phyloP scores from a whole-genome alignment of 2,113 vertebrate species.

The Ageneiosus marmoratus region DNA sequence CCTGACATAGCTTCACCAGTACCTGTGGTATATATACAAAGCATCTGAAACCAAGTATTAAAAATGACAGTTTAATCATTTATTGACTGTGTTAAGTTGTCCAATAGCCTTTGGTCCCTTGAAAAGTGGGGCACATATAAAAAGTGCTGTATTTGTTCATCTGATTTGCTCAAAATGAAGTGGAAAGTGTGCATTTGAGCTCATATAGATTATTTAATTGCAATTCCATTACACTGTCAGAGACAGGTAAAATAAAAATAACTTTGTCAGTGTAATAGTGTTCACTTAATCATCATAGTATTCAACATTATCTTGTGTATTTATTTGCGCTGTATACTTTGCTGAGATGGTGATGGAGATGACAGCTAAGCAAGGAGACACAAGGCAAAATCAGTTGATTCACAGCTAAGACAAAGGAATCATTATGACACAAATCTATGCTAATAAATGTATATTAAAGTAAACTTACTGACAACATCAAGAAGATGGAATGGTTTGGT shows the following conservation, averaged over 20 bases:
- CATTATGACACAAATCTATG: neutral
- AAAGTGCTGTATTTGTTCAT: neutral
- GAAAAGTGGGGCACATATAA: neutral
- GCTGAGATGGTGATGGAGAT: constrained; percentile 76
- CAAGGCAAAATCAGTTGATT: constrained; percentile 75
- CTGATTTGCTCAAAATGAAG: neutral
- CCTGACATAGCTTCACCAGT: too few relatives aligned
- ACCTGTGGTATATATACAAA: neutral
- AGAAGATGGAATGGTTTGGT: neutral
- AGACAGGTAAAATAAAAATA: neutral
- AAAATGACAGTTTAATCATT: neutral
- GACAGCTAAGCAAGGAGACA: constrained; percentile 71
- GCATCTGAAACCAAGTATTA: neutral
- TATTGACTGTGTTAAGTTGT: neutral
- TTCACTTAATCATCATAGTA: neutral
- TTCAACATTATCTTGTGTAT: neutral
- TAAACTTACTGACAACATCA: neutral
- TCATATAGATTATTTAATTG: neutral
- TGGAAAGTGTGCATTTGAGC: neutral
- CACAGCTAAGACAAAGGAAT: constrained; percentile 61
- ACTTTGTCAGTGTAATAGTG: neutral
- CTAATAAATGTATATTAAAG: neutral
- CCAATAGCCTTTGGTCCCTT: neutral
- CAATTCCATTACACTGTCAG: neutral
- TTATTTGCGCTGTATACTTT: constrained; percentile 75